These are phyloP conservation scores for Pseudorectes ferrugineus DNA, from an alignment of 2,113 vertebrate genomes.

Conservation along the genomic window DNA sequence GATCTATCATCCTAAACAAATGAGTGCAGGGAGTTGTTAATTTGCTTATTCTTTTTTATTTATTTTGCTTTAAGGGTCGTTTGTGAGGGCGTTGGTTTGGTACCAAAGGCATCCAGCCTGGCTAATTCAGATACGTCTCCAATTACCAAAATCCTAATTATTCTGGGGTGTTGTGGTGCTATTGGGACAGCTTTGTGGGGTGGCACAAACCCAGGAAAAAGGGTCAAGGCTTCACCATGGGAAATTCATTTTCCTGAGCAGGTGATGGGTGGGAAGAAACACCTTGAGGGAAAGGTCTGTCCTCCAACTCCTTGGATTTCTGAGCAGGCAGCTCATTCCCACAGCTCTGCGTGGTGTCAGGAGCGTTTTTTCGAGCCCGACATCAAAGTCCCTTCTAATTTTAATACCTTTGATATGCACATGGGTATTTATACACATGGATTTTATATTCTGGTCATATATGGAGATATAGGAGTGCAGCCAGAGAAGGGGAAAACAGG, in stretches of 20 bases:
- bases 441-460: neutral
- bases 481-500: neutral
- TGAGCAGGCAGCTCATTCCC: neutral
- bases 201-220: neutral
- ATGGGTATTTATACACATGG: neutral
- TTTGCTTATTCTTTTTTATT: neutral
- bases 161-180: neutral
- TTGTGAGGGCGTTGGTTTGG: neutral
- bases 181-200: neutral
- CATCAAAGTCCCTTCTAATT: constrained; percentile 14
- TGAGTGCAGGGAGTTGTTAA: constrained; percentile 29
- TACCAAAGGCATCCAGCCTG: neutral
- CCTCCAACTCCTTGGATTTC: neutral
- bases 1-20: constrained; percentile 43
- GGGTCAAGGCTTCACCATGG: neutral
- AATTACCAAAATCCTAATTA: neutral
- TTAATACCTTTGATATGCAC: neutral
- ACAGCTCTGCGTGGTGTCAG: neutral
- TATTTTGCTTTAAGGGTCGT: constrained; percentile 28
- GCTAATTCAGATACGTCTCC: neutral
- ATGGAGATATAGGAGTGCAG: neutral
- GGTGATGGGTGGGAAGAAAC: neutral
- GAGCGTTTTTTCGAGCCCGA: neutral
- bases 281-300: neutral
- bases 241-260: neutral